phyloP scores from a whole-genome alignment of 2,888 invertebrate species.

The Trissolcus japonicus region DNA sequence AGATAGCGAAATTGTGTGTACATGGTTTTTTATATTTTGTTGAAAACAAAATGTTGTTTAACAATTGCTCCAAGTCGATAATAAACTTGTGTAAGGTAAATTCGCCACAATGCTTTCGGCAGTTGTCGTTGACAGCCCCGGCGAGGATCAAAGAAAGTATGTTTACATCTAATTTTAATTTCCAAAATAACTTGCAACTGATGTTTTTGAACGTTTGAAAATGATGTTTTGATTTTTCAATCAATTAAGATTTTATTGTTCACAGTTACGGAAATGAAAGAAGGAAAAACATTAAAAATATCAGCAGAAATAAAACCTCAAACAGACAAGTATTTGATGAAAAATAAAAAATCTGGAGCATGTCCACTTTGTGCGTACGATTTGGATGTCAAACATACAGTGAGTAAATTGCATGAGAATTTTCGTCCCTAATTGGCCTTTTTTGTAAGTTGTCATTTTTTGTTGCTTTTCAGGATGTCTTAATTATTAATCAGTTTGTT shows the following conservation, averaged over 20 bases:
- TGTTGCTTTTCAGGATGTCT: slow-evolving; percentile 38
- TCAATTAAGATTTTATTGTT: background rate
- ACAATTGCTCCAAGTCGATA: background rate
- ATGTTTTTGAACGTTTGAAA: no score
- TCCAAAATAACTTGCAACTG: no score
- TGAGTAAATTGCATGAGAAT: slow-evolving; percentile 6
- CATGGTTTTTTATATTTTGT: background rate
- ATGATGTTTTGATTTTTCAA: background rate
- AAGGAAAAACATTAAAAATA: slow-evolving; percentile 36
- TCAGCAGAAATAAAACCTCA: slow-evolving; percentile 15
- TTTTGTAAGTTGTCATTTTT: background rate
- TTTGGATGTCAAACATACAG: slow-evolving; percentile 46
- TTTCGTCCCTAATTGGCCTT: background rate
- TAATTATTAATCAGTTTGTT: slow-evolving; percentile 44
- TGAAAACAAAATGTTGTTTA: slow-evolving; percentile 5
- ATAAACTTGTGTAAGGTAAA: slow-evolving; percentile 3
- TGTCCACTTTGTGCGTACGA: slow-evolving; percentile 38
- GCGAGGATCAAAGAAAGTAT: slow-evolving; percentile 28
- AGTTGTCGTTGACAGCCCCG: slow-evolving; percentile 19
- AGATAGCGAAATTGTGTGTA: background rate
- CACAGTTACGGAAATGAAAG: slow-evolving; percentile 26
- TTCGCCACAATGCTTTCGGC: background rate
- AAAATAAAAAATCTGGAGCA: background rate
- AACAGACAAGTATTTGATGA: slow-evolving; percentile 17
- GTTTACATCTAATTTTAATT: background rate